Evolutionary conservation across 1,140 invertebrate genomes (phyloP).

Genomic region (Drosophila repletoides): DNA sequence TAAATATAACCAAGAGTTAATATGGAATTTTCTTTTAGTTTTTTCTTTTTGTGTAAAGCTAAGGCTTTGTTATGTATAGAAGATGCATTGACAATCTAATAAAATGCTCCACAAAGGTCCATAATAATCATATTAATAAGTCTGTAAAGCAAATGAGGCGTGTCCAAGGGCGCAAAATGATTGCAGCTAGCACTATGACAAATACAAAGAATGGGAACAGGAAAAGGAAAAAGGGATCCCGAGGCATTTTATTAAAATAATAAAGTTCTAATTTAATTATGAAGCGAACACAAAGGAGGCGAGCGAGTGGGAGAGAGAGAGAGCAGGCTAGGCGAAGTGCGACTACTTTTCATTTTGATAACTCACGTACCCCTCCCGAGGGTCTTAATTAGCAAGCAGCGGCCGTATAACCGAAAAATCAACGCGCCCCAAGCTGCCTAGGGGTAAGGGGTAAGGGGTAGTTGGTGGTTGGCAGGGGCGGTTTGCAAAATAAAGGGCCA

Average conservation of each 20-base stretch:
- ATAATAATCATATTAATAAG: constrained; percentile 51
- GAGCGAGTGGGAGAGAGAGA: not conserved
- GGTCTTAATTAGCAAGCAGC: constrained; percentile 74
- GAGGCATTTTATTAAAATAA: constrained; percentile 76
- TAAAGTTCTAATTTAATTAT: constrained; percentile 81
- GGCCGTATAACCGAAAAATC: constrained; percentile 80
- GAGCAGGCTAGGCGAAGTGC: constrained; percentile 52
- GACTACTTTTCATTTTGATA: constrained; percentile 78
- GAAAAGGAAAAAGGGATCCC: constrained; percentile 38
- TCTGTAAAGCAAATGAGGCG: constrained; percentile 39
- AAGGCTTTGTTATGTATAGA: not conserved
- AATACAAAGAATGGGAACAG: not conserved
- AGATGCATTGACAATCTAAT: constrained; percentile 26
- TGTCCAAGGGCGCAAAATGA: constrained; percentile 32
- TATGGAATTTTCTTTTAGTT: too few species aligned
- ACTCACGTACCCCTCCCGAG: constrained; percentile 67
- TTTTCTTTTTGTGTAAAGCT: too few species aligned
- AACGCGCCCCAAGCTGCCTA: constrained; percentile 54
- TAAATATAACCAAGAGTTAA: too few species aligned
- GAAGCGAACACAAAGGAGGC: constrained; percentile 35
- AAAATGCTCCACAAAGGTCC: constrained; percentile 24
- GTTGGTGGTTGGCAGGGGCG: constrained; percentile 1
- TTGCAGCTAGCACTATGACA: constrained; percentile 38
- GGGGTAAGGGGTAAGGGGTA: not conserved
- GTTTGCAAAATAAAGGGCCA: constrained; percentile 73